Conservation (phyloP, 2,888 invertebrate genomes). For the Dynastes tityus region DNA sequence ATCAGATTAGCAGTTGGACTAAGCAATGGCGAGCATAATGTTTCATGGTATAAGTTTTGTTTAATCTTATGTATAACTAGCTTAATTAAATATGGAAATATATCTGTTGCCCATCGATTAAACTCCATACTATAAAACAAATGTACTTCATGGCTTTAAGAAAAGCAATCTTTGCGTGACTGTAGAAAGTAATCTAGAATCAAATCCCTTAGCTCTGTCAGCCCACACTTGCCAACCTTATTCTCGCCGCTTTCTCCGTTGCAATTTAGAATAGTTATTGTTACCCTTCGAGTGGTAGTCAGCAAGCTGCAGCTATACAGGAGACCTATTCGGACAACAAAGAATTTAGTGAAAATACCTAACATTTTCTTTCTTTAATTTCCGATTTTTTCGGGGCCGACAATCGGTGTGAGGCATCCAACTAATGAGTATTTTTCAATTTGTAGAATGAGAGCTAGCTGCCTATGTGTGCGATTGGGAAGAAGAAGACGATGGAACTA, state of each 20-base stretch:
- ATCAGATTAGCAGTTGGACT: no score
- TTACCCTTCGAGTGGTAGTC: conserved; percentile 19
- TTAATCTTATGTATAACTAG: no score
- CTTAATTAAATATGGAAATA: no score
- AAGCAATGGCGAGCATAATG: no score
- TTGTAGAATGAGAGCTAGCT: conserved; percentile 67
- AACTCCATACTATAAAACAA: no score
- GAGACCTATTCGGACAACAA: conserved; percentile 25
- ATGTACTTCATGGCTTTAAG: no score
- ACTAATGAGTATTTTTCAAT: conserved; percentile 72
- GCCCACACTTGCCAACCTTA: no score
- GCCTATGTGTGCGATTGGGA: not conserved
- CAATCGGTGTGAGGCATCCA: conserved; percentile 68
- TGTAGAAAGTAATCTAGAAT: no score
- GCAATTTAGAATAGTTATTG: conserved; percentile 35
- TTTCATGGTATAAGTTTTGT: no score
- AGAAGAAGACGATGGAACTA: no score
- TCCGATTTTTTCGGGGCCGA: conserved; percentile 51
- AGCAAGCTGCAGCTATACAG: conserved; percentile 6
- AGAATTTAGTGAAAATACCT: conserved; percentile 50
- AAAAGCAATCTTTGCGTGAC: no score
- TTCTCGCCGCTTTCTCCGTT: conserved; percentile 4
- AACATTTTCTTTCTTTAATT: conserved; percentile 53
- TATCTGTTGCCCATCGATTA: not conserved
- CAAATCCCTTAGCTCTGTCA: no score